Evolutionary conservation across 1,140 invertebrate species (phyloP), one percentile per base, ranked within the genome.

Genomic region (Parapsyche elsis): DNA sequence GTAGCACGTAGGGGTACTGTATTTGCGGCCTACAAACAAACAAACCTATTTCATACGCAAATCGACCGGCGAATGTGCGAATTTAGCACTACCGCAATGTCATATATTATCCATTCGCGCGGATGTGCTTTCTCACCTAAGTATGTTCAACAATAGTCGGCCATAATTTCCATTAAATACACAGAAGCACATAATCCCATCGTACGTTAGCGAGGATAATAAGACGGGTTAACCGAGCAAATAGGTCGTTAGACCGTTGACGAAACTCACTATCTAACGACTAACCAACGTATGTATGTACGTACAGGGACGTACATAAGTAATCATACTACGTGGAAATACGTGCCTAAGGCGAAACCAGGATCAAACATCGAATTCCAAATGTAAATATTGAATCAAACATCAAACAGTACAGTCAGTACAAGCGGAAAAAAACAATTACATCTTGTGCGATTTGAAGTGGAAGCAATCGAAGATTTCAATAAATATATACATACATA

Each of bases 221-320:
- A 67, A 67, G 64, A 67, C 64, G 64, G 64, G 64, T 67, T 67
- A 67, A 67, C 64, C 64, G 24, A 67, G 64, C 64, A 67, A 67
- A 67, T 26, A 67, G 64, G 64, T 61, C 57, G 57, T 61, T 61
- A 61, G 57, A 61, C 64, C 64, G 64, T 67, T 67, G 64, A 67
- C 64, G 64, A 67, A 67, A 23, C 24, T 26, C 64, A 67, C 21
- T 23, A 12, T 67, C 23, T 26, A 24, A 67, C 10, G 9, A 61
- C 12, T 53, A 10, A 12, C 1, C 49, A 53, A 2, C 49, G n/a
- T n/a, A n/a, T n/a, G n/a, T n/a, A n/a, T n/a, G n/a, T n/a, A n/a
- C n/a, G n/a, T n/a, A n/a, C n/a, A n/a, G n/a, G n/a, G n/a, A n/a
- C n/a, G n/a, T n/a, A n/a, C n/a, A n/a, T n/a, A n/a, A n/a, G n/a